Evolutionary conservation across 2,797 vertebrate species (phyloP), one percentile per base, ranked within the genome.

Genomic region (Smutsia gigantea): DNA sequence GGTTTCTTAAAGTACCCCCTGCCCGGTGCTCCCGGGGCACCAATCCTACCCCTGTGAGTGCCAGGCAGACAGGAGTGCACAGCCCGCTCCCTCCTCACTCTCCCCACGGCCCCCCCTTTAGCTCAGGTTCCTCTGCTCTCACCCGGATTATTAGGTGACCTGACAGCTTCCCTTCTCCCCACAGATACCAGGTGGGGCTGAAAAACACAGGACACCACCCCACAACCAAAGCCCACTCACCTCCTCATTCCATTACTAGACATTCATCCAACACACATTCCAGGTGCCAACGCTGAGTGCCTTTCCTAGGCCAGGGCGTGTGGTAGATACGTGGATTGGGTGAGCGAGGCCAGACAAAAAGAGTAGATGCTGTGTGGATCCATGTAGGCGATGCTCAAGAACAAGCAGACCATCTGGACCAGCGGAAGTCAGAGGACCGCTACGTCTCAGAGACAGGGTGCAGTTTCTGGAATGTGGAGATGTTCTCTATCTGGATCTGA

Each of bases 1-100:
- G 19, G 27, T 94, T 95, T 94, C 97, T 97, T 97, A 97, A 98
- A 97, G 96, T 96, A 97, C 8, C 13, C 34, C 61, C 4, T 0
- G 78, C 59, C 79, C 93, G 66, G 61, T 87, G 51, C 79, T 90
- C 61, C 7, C 3, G 17, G 61, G 82, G 88, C 84, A 82, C 55
- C 90, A 51, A 34, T 29, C 61, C 95, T 92, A 14, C 75, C 77
- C 83, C 53, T 49, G 3, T 46, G 63, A 77, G 86, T 71, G 69
- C 96, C 95, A 68, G 87, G 96, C 84, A 93, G 74, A 79, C 74
- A 29, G 69, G 42, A 42, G 0, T 39, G 90, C 7, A 3, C 34
- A 55, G 7, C 25, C 85, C 37, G 72, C 91, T 88, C 55, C 37
- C 59, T 68, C n/a, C 42, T 79, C 8, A 0, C 77, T 12, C 79